A percentile compares a stretch with the other conserved stretches of the same genome.
Evolutionary conservation across 2,888 invertebrate genomes (phyloP).

Genomic region (Acleris literana): DNA sequence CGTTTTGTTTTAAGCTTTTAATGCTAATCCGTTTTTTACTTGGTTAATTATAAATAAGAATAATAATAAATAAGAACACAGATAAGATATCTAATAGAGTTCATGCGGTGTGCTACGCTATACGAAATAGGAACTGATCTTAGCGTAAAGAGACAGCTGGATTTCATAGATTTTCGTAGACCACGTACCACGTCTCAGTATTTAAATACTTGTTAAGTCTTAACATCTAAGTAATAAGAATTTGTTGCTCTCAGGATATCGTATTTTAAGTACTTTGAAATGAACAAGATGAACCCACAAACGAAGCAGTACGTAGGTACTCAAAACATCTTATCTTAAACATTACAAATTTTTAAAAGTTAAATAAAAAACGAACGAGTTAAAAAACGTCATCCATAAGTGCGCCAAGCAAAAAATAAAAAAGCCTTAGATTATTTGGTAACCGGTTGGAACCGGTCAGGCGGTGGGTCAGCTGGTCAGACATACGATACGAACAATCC

Average conservation of each 20-base stretch:
- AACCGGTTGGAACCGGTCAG: slow-evolving; percentile 19
- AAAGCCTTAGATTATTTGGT: slow-evolving; percentile 24
- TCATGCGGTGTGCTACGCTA: no score
- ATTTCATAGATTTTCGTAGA: no score
- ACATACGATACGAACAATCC: not conserved
- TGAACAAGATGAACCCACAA: no score
- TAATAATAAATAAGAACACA: not conserved
- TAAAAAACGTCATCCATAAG: slow-evolving; percentile 24
- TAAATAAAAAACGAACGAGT: not conserved
- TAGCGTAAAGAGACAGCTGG: no score
- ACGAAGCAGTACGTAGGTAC: no score
- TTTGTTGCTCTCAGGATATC: no score
- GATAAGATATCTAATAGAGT: no score
- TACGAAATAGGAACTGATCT: no score
- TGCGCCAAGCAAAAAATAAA: slow-evolving; percentile 25
- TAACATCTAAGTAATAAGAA: no score
- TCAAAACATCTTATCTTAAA: not conserved
- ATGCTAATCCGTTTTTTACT: slow-evolving; percentile 40
- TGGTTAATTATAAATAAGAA: slow-evolving; percentile 16
- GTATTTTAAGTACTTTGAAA: no score
- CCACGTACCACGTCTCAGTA: no score
- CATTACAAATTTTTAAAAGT: not conserved
- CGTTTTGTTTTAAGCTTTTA: slow-evolving; percentile 39
- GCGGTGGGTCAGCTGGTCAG: slow-evolving; percentile 15
- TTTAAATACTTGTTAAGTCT: no score